These are phyloP conservation scores for Chrysomallon squamiferum DNA, from an alignment of 1,140 invertebrate genomes.

Conservation along the genomic window DNA sequence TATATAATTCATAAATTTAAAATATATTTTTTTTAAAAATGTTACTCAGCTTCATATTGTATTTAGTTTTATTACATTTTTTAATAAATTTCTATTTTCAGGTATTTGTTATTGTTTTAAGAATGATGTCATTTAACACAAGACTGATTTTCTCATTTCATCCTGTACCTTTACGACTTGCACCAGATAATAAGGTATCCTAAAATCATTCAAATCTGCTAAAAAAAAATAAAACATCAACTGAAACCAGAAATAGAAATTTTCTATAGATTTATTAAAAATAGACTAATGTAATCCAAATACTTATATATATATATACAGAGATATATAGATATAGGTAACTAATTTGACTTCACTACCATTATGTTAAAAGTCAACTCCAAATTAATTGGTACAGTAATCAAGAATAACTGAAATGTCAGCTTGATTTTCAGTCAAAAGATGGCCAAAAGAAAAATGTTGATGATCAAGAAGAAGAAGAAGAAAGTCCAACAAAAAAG, in stretches of 20 bases:
- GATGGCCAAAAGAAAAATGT: too few relatives aligned
- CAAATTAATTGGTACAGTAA: too few relatives aligned
- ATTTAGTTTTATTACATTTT: too few relatives aligned
- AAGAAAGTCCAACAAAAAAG: too few relatives aligned
- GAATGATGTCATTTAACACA: constrained; percentile 81
- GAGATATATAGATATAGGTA: too few relatives aligned
- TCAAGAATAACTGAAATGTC: too few relatives aligned
- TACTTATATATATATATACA: not conserved
- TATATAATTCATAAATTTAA: too few relatives aligned
- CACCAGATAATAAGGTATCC: constrained; percentile 10
- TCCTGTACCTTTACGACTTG: constrained; percentile 68
- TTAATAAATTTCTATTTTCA: constrained; percentile 67
- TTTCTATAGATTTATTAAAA: not conserved
- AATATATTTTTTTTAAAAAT: too few relatives aligned
- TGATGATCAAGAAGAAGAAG: too few relatives aligned
- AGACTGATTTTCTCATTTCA: constrained; percentile 76
- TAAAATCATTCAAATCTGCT: not conserved
- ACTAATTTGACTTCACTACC: not conserved
- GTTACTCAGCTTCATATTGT: too few relatives aligned
- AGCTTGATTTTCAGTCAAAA: too few relatives aligned
- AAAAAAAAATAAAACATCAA: not conserved
- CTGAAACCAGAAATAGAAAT: not conserved
- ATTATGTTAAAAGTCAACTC: too few relatives aligned
- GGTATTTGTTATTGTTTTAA: constrained; percentile 77
- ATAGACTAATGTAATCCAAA: not conserved